Conservation (phyloP, 2,113 vertebrate species). For the Vulpes ferrilata region DNA sequence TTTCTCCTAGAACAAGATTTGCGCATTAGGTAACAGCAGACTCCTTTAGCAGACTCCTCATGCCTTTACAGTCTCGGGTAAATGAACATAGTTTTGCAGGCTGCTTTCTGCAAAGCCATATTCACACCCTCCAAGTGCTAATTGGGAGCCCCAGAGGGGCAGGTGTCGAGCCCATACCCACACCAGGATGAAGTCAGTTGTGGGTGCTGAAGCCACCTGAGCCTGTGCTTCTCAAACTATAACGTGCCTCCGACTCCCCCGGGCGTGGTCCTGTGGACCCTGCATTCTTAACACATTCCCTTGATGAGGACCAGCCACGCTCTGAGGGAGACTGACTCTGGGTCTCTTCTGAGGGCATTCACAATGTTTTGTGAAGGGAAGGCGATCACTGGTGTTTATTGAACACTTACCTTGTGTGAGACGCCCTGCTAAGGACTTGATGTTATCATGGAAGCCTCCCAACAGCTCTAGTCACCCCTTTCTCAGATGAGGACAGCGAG, state of each 20-base stretch:
- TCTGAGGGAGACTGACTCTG: accelerated
- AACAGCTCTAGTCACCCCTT: too few species aligned
- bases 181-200: accelerated
- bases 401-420: neutral
- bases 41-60: neutral
- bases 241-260: accelerated
- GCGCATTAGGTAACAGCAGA: accelerated
- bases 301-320: accelerated
- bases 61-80: accelerated
- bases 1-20: neutral
- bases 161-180: accelerated
- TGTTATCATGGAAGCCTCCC: neutral
- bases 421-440: accelerated
- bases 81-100: neutral
- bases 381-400: accelerated
- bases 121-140: neutral
- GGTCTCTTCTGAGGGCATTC: neutral
- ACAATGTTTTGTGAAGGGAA: accelerated
- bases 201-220: accelerated
- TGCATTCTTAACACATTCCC: accelerated
- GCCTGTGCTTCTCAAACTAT: accelerated
- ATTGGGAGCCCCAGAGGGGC: neutral
- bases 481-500: neutral
- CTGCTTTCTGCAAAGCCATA: neutral
- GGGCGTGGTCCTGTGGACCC: accelerated